Evolutionary conservation across 2,888 invertebrate species (phyloP), one percentile per base, ranked within the genome.

Genomic region (Orchesella flavescens): DNA sequence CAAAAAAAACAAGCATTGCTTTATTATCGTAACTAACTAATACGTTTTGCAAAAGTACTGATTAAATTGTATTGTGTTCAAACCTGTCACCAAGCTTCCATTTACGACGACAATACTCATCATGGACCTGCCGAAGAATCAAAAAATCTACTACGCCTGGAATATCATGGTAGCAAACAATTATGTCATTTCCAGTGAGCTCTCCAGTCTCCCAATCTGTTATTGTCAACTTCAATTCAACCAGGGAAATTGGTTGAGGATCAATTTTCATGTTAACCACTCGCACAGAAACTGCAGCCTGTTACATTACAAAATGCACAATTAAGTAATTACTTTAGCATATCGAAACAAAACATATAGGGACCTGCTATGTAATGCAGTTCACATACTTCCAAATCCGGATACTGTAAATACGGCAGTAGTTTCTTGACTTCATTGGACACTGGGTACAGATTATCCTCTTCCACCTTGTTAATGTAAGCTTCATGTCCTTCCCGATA

Each of bases 101-200:
- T 88, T 93, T 93, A 43, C 96, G 92, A 21, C 93, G 92, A 84
- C 95, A 93, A 0, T 97, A 96, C 19, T 93, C 92, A 88, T 96
- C 96, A 90, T 95, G 98, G 81, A 95, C 95, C 90, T 97, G 97
- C 73, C 94, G 93, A 83, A 99, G 92, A 66, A 99, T 96, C 44
- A 99, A 91, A 91, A 99, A 99, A 91, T 99, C 99, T 84, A 98
- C 93, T 0, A 98, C 97, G 91, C 97, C 97, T 0, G 97, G 94
- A 94, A 98, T 96, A 91, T 99, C 99, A 91, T 99, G 99, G 91
- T 97, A 98, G 90, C 95, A 95, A 57, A 97, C 94, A 68, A 94
- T 94, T 89, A 96, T 95, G 76, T 90, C 89, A 1, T 82, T 24
- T 0, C 93, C 94, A 10, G 93, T 93, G 86, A 94, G 91, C 85